phyloP scores from a whole-genome alignment of 2,113 vertebrate genomes.

The Ciconia stormi region DNA sequence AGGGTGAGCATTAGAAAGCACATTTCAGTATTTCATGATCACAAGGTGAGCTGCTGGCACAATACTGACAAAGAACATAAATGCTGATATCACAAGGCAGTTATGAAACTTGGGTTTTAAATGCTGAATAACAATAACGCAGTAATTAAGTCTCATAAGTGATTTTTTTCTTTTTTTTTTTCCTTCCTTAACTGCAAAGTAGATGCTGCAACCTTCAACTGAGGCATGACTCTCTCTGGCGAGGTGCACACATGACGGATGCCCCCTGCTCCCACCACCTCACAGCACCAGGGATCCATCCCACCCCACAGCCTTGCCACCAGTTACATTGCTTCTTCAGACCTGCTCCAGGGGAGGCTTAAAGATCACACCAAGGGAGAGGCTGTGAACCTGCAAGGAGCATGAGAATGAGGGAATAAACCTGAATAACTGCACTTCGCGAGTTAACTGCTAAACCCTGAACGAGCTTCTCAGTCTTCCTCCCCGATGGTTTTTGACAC shows the following conservation, averaged over 20 bases:
- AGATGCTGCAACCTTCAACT: not conserved
- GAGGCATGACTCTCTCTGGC: not conserved
- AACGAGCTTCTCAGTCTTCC: not conserved
- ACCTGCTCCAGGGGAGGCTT: not conserved
- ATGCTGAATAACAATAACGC: conserved; percentile 19
- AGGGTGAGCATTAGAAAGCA: conserved; percentile 19
- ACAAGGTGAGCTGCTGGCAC: conserved; percentile 61
- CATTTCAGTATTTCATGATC: conserved; percentile 26
- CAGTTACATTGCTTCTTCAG: not conserved
- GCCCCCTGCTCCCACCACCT: not conserved
- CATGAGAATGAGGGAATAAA: not conserved
- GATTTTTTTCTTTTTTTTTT: not conserved
- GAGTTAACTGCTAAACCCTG: not conserved
- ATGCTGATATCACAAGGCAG: conserved; percentile 18
- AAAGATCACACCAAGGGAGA: not conserved
- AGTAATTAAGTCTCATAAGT: not conserved
- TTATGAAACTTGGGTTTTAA: conserved; percentile 46
- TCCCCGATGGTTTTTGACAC: not conserved
- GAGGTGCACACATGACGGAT: not conserved
- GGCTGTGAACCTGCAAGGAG: not conserved
- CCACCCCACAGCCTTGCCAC: not conserved
- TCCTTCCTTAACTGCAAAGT: not conserved
- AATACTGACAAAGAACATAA: conserved; percentile 2
- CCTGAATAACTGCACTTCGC: not conserved
- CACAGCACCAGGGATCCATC: not conserved